These are phyloP conservation scores for Drosophila truncata DNA, from an alignment of 1,140 invertebrate species.

Conservation along the genomic window DNA sequence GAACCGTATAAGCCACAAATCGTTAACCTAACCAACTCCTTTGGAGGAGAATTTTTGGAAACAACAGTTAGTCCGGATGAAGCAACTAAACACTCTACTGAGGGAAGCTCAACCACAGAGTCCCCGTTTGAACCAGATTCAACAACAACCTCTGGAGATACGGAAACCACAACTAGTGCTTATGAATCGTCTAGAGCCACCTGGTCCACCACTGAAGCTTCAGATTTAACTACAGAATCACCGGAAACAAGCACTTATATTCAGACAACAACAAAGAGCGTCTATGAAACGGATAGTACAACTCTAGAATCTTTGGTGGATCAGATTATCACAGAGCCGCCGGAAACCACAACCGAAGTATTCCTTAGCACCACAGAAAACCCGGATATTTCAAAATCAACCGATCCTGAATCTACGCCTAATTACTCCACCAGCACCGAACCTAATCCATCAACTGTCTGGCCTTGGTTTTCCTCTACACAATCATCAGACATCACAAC, in stretches of 20 bases:
- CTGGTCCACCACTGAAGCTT: neutral
- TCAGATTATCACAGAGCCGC: neutral
- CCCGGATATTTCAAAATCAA: neutral
- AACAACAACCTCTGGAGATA: neutral
- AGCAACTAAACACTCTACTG: neutral
- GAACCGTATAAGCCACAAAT: slow-evolving; percentile 40
- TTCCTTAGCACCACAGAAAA: neutral
- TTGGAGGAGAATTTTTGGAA: slow-evolving; percentile 6
- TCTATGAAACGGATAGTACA: neutral
- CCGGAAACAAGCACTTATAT: neutral
- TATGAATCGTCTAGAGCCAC: neutral
- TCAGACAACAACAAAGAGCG: neutral
- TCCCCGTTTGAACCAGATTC: neutral
- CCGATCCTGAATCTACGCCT: too few relatives aligned
- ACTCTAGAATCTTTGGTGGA: neutral
- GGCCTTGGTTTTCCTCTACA: slow-evolving; percentile 10
- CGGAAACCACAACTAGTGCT: neutral
- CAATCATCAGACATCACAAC: slow-evolving; percentile 6
- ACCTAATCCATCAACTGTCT: slow-evolving; percentile 1
- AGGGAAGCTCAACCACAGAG: neutral
- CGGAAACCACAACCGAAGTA: slow-evolving; percentile 2
- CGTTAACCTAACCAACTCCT: slow-evolving; percentile 1
- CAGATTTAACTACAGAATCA: neutral
- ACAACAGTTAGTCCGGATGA: slow-evolving; percentile 12
- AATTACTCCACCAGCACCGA: neutral